These are phyloP conservation scores for Brachionus rotundiformis DNA, from an alignment of 1,140 invertebrate genomes.

Conservation along the genomic window DNA sequence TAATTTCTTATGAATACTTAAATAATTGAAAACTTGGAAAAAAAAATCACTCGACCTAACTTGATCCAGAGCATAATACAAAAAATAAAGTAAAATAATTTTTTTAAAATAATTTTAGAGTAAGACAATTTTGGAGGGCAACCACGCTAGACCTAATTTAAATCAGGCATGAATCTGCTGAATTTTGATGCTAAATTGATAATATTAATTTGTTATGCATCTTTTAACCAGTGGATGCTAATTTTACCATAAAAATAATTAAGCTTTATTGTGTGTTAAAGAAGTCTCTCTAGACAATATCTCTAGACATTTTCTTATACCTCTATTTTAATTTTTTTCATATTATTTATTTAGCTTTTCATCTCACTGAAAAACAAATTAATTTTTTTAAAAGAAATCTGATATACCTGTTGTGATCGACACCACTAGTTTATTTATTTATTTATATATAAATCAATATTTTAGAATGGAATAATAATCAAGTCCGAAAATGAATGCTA, in stretches of 20 bases:
- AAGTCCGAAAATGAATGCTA: neutral
- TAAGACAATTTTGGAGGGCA: neutral
- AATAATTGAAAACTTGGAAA: neutral
- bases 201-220: conserved; percentile 1
- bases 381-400: neutral
- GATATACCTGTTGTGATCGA: neutral
- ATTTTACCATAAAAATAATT: no score
- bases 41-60: neutral
- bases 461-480: neutral
- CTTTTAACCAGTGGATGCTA: no score
- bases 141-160: neutral
- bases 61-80: neutral
- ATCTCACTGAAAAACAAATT: neutral
- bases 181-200: neutral
- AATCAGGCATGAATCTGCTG: neutral
- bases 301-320: neutral
- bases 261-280: neutral
- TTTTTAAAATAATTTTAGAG: neutral
- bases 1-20: neutral
- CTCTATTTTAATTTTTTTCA: neutral
- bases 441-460: neutral
- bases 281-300: neutral
- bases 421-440: no score
- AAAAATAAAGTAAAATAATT: neutral
- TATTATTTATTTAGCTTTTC: neutral